Evolutionary conservation across 2,888 invertebrate genomes (phyloP), one percentile per base, ranked within the genome.

Genomic region (Nemoura dubitans): DNA sequence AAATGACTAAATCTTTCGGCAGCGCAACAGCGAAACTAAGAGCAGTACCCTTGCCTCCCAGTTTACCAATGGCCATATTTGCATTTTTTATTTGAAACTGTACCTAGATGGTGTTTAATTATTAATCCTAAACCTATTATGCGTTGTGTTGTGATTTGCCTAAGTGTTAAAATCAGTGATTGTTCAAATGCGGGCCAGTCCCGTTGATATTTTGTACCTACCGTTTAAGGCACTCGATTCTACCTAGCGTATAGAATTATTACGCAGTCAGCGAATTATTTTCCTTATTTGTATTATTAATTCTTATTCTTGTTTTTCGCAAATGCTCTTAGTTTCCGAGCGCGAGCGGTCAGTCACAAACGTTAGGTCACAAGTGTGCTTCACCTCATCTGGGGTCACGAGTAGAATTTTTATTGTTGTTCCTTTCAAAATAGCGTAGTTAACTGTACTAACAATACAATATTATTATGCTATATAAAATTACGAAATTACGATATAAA

Each of bases 291-390:
- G 5, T 59, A 16, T 14, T 59, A 21, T 14, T 21, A 21, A 1
- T 2, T 59, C 21, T 59, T 59, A 14, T 59, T 7, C 14, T 59
- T 21, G 10, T 59, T 59, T 7, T 59, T 59, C 21, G 25, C 76
- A 80, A 59, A 83, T 86, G 87, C 88, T 88, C 88, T 88, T 88
- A 88, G 88, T 88, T 88, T 88, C 83, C 59, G 80, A 29, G 59
- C 85, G 82, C 78, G 81, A 77, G 29, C 83, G 36, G 87, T 26
- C 14, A 81, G 88, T 88, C 88, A 88, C 87, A 87, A 86, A 87
- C 85, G 85, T 85, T 83, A 84, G 86, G 87, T 88, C 87, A 88
- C 87, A 87, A 87, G 87, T 88, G 88, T 87, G 88, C 88, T 88
- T 88, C 86, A 78, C 88, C 87, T 87, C 86, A 81, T 36, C n/a